phyloP scores from a whole-genome alignment of 2,888 invertebrate genomes.

The Atrina japonica region DNA sequence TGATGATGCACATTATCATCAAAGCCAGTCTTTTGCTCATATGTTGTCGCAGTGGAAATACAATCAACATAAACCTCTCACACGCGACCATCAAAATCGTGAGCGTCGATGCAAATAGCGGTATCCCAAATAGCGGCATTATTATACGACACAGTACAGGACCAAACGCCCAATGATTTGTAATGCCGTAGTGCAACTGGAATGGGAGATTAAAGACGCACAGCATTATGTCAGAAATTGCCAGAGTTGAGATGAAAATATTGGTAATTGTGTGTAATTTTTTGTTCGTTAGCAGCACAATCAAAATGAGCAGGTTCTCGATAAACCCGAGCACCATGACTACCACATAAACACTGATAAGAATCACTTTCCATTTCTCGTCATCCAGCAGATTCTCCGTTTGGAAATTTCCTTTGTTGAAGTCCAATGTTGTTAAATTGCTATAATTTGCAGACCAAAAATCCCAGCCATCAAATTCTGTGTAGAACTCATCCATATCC shows the following conservation, averaged over 20 bases:
- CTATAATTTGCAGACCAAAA: too few relatives aligned
- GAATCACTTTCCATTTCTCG: slow-evolving; percentile 67
- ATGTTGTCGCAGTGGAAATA: slow-evolving; percentile 73
- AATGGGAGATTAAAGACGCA: slow-evolving; percentile 78
- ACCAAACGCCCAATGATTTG: slow-evolving; percentile 78
- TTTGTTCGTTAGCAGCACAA: slow-evolving; percentile 69
- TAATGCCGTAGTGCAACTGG: slow-evolving; percentile 78
- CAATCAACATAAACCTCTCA: slow-evolving; percentile 78
- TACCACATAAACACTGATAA: slow-evolving; percentile 72
- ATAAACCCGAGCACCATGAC: slow-evolving; percentile 75
- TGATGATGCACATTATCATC: slow-evolving; percentile 61
- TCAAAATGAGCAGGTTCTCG: slow-evolving; percentile 75
- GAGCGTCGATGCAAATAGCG: slow-evolving; percentile 77
- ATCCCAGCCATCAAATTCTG: too few relatives aligned
- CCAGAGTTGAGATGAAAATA: slow-evolving; percentile 77
- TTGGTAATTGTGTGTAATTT: slow-evolving; percentile 77
- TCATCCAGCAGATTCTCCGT: slow-evolving; percentile 68
- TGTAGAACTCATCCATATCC: too few relatives aligned
- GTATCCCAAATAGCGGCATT: slow-evolving; percentile 78
- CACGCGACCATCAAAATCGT: slow-evolving; percentile 78
- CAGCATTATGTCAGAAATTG: slow-evolving; percentile 76
- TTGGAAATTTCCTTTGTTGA: slow-evolving; percentile 52
- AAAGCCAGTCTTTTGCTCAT: slow-evolving; percentile 71
- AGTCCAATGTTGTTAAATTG: too few relatives aligned
- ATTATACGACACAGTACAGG: slow-evolving; percentile 73